Evolutionary conservation across 2,797 vertebrate species (phyloP).

Genomic region (Danio jaintianensis): DNA sequence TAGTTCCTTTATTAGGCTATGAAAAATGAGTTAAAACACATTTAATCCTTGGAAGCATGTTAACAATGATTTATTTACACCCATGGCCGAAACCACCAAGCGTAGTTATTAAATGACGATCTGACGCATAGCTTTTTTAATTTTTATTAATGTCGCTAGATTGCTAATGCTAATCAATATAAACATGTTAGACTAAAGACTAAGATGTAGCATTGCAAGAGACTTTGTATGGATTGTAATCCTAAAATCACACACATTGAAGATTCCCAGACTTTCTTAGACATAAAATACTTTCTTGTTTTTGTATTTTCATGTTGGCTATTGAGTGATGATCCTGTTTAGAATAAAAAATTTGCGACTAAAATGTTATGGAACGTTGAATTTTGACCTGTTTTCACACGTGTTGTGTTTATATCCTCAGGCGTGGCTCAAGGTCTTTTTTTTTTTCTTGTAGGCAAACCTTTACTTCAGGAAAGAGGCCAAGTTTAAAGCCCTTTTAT

Average conservation of each 20-base stretch:
- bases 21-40: neutral
- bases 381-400: conserved; percentile 1
- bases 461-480: conserved; percentile 26
- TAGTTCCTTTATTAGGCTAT: neutral
- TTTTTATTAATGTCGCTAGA: neutral
- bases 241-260: neutral
- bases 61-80: neutral
- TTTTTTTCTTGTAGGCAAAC: neutral
- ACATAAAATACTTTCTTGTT: conserved; percentile 12
- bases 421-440: conserved; percentile 22
- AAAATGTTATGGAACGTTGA: neutral
- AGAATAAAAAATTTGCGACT: neutral
- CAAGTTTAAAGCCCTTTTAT: conserved; percentile 42
- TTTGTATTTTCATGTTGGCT: neutral
- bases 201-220: neutral
- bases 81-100: neutral
- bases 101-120: neutral
- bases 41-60: neutral
- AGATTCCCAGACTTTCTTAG: neutral
- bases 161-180: neutral
- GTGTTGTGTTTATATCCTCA: neutral
- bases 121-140: neutral
- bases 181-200: neutral
- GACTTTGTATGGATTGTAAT: too few relatives aligned
- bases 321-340: neutral